phyloP scores from a whole-genome alignment of 2,888 invertebrate species.

The Cyaniris semiargus region DNA sequence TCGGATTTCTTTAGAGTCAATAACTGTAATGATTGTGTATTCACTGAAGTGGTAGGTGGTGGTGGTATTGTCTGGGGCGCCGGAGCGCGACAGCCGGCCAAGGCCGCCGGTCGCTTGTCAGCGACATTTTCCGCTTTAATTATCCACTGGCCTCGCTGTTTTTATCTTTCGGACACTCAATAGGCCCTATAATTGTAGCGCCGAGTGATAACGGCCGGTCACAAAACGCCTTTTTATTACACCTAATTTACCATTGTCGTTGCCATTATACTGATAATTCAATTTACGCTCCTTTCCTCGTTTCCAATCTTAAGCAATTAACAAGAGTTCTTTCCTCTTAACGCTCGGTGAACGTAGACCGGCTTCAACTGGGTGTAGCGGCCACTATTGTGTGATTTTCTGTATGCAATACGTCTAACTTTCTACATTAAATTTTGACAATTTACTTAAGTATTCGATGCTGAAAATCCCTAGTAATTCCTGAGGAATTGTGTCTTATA shows the following conservation, averaged over 20 bases:
- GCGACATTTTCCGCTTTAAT: slow-evolving; percentile 58
- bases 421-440: neutral
- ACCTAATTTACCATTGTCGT: neutral
- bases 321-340: slow-evolving; percentile 4
- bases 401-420: neutral
- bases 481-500: neutral
- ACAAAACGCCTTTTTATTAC: slow-evolving; percentile 7
- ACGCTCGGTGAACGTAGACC: neutral
- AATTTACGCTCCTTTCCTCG: slow-evolving; percentile 8
- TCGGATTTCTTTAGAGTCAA: neutral
- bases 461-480: neutral
- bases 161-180: slow-evolving; percentile 51
- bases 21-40: slow-evolving; percentile 34
- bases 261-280: slow-evolving; percentile 8
- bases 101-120: slow-evolving; percentile 58
- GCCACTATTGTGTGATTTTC: neutral
- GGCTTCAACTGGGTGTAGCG: neutral
- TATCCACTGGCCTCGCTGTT: slow-evolving; percentile 59
- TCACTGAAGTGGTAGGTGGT: slow-evolving; percentile 52
- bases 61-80: slow-evolving; percentile 59
- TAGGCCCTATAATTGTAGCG: slow-evolving; percentile 48
- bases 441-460: neutral
- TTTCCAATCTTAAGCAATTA: slow-evolving; percentile 14
- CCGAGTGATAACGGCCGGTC: slow-evolving; percentile 35
- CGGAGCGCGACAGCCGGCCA: slow-evolving; percentile 59